phyloP scores from a whole-genome alignment of 2,113 vertebrate genomes.

The Xenopus tropicalis region DNA sequence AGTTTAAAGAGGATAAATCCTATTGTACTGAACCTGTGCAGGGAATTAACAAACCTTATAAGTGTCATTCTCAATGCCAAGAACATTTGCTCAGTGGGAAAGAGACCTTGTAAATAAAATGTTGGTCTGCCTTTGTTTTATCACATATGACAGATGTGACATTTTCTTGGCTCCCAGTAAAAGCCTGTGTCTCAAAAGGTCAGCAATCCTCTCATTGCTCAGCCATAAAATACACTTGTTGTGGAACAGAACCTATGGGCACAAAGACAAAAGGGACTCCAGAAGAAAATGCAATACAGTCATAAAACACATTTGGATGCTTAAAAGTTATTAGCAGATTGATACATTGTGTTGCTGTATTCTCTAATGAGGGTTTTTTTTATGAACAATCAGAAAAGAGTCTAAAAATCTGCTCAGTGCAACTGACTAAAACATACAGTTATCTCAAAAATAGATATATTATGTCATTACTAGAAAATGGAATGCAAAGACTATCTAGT shows the following conservation, averaged over 20 bases:
- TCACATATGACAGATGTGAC: constrained; percentile 1
- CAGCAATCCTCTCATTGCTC: neutral
- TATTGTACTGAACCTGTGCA: constrained; percentile 26
- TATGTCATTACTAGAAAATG: no score
- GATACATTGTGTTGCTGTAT: no score
- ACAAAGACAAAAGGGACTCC: no score
- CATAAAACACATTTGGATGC: no score
- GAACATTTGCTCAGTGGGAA: neutral
- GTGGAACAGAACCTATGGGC: neutral
- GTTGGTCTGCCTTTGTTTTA: neutral
- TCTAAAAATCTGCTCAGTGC: no score
- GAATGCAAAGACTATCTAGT: constrained; percentile 2
- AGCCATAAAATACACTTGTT: neutral
- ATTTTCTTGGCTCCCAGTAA: neutral
- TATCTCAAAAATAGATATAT: no score
- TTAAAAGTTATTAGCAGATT: no score
- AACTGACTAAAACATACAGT: no score
- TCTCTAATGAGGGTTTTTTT: no score
- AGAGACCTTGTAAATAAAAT: neutral
- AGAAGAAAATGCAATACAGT: no score
- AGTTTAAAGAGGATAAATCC: neutral
- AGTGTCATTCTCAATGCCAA: neutral
- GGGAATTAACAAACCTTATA: neutral
- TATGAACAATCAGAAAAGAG: no score
- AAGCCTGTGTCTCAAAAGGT: neutral